phyloP scores from a whole-genome alignment of 1,140 invertebrate species.

The Ips nitidus region DNA sequence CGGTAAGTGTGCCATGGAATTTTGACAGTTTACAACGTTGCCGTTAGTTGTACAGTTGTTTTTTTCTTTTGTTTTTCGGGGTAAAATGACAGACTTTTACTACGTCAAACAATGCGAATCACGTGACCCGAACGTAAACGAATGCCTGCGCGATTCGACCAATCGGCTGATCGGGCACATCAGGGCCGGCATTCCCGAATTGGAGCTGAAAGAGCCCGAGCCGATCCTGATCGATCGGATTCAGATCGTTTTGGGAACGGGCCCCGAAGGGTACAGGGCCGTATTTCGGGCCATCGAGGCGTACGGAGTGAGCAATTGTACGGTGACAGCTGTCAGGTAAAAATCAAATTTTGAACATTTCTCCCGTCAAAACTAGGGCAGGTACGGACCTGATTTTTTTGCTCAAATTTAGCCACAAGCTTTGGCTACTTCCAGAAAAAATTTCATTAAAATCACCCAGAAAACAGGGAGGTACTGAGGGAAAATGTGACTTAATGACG shows the following conservation, averaged over 20 bases:
- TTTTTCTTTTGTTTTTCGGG: background rate
- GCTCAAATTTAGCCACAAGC: no score
- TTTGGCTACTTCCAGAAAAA: no score
- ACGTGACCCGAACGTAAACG: slow-evolving; percentile 68
- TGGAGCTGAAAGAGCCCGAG: slow-evolving; percentile 67
- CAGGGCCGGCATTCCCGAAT: slow-evolving; percentile 64
- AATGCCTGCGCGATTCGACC: slow-evolving; percentile 69
- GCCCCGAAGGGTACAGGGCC: slow-evolving; percentile 75
- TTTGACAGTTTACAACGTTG: background rate
- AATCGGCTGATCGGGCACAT: slow-evolving; percentile 70
- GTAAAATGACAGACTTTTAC: slow-evolving; percentile 46
- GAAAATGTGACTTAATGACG: background rate
- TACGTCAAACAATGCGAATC: slow-evolving; percentile 70
- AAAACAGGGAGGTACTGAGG: no score
- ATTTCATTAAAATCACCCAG: no score
- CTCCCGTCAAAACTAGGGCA: no score
- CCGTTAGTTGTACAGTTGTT: background rate
- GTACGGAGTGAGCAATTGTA: slow-evolving; percentile 74
- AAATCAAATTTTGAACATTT: slow-evolving; percentile 14
- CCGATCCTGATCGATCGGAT: slow-evolving; percentile 78
- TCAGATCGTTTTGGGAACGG: slow-evolving; percentile 72
- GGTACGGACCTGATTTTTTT: no score
- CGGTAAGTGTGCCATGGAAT: background rate
- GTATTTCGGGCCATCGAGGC: slow-evolving; percentile 77
- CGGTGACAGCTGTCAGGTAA: slow-evolving; percentile 73